Evolutionary conservation across 2,113 vertebrate genomes (phyloP), one percentile per base, ranked within the genome.

Genomic region (Nestor notabilis): DNA sequence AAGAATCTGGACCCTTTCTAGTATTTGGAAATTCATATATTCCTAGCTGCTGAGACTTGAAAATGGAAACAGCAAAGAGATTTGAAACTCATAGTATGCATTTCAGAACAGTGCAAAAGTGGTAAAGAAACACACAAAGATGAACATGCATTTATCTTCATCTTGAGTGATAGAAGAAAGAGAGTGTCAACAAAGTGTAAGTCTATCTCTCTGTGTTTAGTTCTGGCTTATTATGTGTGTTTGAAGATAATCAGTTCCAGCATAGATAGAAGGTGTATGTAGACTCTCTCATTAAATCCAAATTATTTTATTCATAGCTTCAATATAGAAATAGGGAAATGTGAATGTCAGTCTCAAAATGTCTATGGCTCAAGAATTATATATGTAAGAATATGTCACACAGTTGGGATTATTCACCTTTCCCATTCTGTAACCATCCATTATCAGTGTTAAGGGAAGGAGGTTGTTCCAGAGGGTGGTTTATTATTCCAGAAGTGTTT

Each of bases 171-270:
- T n/a, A 82, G 82, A 60, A 86, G 74, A 87, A 69, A 74, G n/a
- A 24, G 43, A 56, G 8, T 52, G 37, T 84, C 77, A 87, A 83
- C 37, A 74, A 76, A 83, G 29, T 3, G 0, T 44, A 31, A 65
- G 16, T 56, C 43, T 64, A 13, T 76, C 58, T 79, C 55, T 87
- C 55, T 64, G n/a, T 92, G 31, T 75, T 87, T 81, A 69, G 43
- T 53, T 95, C 68, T 89, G 49, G 24, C 25, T 91, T 91, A 33
- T 87, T 83, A 83, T 10, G 2, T 23, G 6, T 74, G 52, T 87
- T 96, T 95, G 64, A 91, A 95, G 89, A 86, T 88, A 66, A 93
- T 61, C 50, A 78, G 56, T 83, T 93, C 72, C 76, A 87, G 84
- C 31, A n/a, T 35, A 81, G 82, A 71, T 10, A 39, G 69, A 71